Percentiles rank a stretch among this genome's conserved stretches.
Evolutionary conservation across 2,797 vertebrate genomes (phyloP).

Genomic region (Rhynchonycteris naso): DNA sequence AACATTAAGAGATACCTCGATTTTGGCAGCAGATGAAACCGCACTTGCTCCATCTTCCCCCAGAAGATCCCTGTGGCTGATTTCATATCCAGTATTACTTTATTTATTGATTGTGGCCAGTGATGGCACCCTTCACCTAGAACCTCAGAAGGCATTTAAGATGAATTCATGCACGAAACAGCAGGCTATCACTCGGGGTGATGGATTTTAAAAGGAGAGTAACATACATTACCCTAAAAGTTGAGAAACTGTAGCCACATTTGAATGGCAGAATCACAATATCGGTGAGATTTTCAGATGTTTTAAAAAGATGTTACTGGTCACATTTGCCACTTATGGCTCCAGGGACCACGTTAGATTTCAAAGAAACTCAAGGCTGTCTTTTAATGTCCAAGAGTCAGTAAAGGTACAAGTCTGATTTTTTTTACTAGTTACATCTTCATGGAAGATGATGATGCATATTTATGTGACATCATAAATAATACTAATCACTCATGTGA

Average conservation of each 20-base stretch:
- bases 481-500: neutral
- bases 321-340: neutral
- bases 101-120: neutral
- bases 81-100: constrained; percentile 7
- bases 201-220: neutral
- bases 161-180: neutral
- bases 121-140: neutral
- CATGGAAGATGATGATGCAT: neutral
- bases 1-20: neutral
- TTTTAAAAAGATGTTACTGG: neutral
- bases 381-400: neutral
- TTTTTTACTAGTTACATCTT: neutral
- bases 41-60: neutral
- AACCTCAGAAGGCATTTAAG: neutral
- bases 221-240: neutral
- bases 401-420: neutral
- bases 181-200: neutral
- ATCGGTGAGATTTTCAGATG: neutral
- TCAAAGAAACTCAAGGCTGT: neutral
- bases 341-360: neutral
- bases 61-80: neutral
- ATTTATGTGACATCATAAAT: neutral
- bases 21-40: neutral
- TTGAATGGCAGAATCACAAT: neutral
- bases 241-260: neutral